These are phyloP conservation scores for Diprion similis DNA, from an alignment of 1,140 invertebrate genomes.

Conservation along the genomic window DNA sequence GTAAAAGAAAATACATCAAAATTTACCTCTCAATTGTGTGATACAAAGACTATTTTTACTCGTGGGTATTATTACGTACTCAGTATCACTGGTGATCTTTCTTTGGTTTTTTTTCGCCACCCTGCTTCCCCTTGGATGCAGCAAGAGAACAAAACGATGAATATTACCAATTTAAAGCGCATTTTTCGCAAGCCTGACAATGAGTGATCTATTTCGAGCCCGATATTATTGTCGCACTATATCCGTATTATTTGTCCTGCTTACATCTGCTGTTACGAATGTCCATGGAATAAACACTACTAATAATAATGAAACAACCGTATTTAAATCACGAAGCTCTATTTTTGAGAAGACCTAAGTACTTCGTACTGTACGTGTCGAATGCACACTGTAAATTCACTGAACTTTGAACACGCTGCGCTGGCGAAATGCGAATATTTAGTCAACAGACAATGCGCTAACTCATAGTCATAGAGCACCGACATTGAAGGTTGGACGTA, in stretches of 20 bases:
- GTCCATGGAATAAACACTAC: too few relatives aligned
- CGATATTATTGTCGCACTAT: not conserved
- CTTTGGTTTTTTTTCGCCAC: slow-evolving; percentile 32
- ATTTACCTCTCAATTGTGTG: not conserved
- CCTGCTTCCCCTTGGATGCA: slow-evolving; percentile 9
- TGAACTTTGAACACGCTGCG: too few relatives aligned
- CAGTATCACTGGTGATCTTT: slow-evolving; percentile 47
- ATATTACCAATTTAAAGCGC: not conserved
- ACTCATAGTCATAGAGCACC: too few relatives aligned
- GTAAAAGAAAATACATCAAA: slow-evolving; percentile 20
- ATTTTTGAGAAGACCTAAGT: not conserved
- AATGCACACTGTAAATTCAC: too few relatives aligned
- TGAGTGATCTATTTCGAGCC: not conserved
- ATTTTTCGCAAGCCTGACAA: not conserved
- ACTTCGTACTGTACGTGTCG: too few relatives aligned
- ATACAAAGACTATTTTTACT: too few relatives aligned
- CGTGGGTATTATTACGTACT: slow-evolving; percentile 29
- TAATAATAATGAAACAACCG: not conserved
- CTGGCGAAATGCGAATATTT: too few relatives aligned
- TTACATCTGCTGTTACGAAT: not conserved
- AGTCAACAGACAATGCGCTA: too few relatives aligned
- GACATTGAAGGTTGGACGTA: too few relatives aligned
- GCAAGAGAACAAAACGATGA: slow-evolving; percentile 17
- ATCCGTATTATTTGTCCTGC: too few relatives aligned
- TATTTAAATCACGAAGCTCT: not conserved